Percentiles rank a stretch among this genome's conserved stretches.
Conservation (phyloP, 2,888 invertebrate genomes). For the Perithous albicinctus region DNA sequence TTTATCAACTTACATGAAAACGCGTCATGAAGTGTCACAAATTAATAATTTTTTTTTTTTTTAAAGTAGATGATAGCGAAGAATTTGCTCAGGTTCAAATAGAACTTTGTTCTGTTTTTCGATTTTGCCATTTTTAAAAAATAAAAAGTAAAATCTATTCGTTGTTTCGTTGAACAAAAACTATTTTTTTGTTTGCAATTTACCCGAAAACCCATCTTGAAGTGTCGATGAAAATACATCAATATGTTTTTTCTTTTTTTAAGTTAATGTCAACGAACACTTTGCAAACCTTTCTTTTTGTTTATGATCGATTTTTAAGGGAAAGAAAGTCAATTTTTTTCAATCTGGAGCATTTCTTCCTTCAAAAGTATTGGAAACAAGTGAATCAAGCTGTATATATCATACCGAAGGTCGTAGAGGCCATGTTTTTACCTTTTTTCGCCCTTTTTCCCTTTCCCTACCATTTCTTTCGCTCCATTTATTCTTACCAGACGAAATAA, state of each 20-base stretch:
- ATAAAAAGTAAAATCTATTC: background rate
- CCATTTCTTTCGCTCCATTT: background rate
- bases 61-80: too few relatives aligned
- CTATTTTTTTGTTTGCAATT: background rate
- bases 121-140: too few relatives aligned
- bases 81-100: too few relatives aligned
- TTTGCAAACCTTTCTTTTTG: background rate
- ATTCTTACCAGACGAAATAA: background rate
- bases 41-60: too few relatives aligned
- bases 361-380: background rate
- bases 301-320: background rate
- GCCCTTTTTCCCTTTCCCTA: background rate
- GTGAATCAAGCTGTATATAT: constrained; percentile 37
- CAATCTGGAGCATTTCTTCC: background rate
- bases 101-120: too few relatives aligned
- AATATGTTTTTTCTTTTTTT: background rate
- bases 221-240: background rate
- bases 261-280: background rate
- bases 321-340: background rate
- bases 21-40: too few relatives aligned
- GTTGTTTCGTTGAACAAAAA: background rate
- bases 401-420: constrained; percentile 3
- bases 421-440: background rate
- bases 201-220: background rate
- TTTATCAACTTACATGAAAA: too few relatives aligned